Base-by-base conservation (phyloP, 2,113 vertebrate species). In the Eclectus roratus region DNA sequence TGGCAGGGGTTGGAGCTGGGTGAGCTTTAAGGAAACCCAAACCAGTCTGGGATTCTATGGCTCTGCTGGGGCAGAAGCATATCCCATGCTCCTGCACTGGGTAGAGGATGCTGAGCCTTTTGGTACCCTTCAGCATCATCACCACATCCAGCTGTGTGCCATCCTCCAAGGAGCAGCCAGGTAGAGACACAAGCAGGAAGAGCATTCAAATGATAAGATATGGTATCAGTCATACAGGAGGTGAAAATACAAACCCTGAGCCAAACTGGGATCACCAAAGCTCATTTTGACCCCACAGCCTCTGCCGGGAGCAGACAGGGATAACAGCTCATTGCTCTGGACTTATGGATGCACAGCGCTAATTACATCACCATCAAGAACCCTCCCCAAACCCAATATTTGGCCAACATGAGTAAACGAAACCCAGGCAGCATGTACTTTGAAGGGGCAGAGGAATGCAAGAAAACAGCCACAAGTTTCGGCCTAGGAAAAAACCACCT, bases 291-390 rank as follows among this genome's bases (percentile, higher is more conserved):
- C 17, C 2, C 10, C 16, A 1, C 0, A 3, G 63, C 74, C 66
- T 65, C 35, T 52, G 58, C 65, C 2, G 27, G 81, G 39, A 83
- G 63, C 83, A 82, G 89, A 79, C 91, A 95, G 0, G 0, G 81
- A 94, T 90, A 96, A 84, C 85, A 35, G 82, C 91, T 87, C 89
- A 53, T 71, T 91, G 89, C 81, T 69, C 44, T 91, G 61, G 1
- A 7, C 76, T 85, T 44, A 7, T 0, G 4, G 74, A 74, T 63
- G 64, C 8, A 11, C 31, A 56, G 64, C 53, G 78, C 28, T 84
- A 73, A 88, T 29, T 35, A 47, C 64, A 49, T n/a, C 66, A 80
- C 56, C 64, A 23, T 33, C 0, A 0, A 86, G 58, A 92, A 65
- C 29, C 50, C 46, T 76, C 53, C 63, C 77, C 33, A 80, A 86